Base-by-base conservation (phyloP, 2,113 vertebrate species). In the Crypturellus undulatus region DNA sequence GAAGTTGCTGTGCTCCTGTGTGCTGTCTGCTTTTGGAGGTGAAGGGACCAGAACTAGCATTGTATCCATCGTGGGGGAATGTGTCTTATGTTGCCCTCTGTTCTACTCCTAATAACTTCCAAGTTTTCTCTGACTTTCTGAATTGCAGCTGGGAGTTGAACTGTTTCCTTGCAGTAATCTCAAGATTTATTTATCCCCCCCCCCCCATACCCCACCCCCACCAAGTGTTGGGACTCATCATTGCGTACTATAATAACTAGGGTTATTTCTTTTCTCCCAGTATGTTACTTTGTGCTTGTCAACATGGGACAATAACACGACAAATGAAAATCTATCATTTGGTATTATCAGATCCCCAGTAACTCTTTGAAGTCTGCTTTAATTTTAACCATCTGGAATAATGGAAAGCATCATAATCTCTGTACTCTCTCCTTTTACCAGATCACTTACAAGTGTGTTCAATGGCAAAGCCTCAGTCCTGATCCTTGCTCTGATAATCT, bases 311-410 rank as follows among this genome's bases (percentile, higher is more conserved):
- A 89, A 81, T 79, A 84, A 84, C 86, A 84, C 47, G 62, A 81
- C 69, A 81, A 69, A 59, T 54, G 69, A 86, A 80, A 93, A 86
- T 68, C 69, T 68, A 26, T 91, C 62, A 80, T 81, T 86, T 2
- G 3, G 9, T 89, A 32, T 90, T 90, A 90, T 90, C 92, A 89
- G 79, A 94, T 95, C 45, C 51, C 10, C 10, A 67, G 2, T 40
- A 94, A 67, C 51, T 89, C 86, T 96, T 88, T 94, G 94, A 96
- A 94, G 72, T 89, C 93, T 88, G 51, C 79, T 93, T 94, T 93
- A 85, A 88, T 95, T 94, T 65, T 73, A 89, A 10, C 64, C 94
- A 32, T 93, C 79, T 92, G 60, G 42, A 84, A 17, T 75, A 87
- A 64, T 42, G 56, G 72, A 86, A 90, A 80, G 17, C 45, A 76